Base-by-base conservation (phyloP, 2,888 invertebrate genomes). In the Gisinianus flammeolus region DNA sequence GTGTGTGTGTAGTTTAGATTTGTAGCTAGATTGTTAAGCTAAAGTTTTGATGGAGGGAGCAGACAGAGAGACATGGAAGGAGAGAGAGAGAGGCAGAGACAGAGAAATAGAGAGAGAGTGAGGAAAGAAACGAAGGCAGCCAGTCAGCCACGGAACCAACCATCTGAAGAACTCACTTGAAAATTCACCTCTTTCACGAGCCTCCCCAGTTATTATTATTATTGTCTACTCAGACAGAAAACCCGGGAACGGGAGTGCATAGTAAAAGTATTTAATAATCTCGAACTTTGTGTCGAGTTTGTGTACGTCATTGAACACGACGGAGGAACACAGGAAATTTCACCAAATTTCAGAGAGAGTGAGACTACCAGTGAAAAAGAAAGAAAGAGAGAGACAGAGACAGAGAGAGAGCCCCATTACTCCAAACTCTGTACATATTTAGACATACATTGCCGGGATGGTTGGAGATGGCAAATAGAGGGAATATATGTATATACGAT, bases 141-240 rank as follows among this genome's bases (percentile, higher is more conserved):
- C 19, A 56, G 56, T 56, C 56, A 56, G 22, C 56, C 56, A 56
- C 56, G 56, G 22, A n/a, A 10, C 10, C n/a, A 22, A 56, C 5
- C 56, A 6, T 56, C 16, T 44, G 52, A 56, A 56, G 56, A 19
- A 16, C 16, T 24, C 31, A 31, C 31, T 67, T 67, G 67, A 31
- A 33, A 33, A 28, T 68, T n/a, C 44, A 68, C 44, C 68, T 68
- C 68, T 68, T 67, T 68, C 68, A 33, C 68, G 19, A 22, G 24
- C 24, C 62, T 26, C 62, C 28, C 62, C 28, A 1, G 12, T 44
- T 24, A 22, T 68, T 68, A 68, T 68, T 68, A 68, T 68, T 68
- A 68, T 35, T 68, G 68, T 68, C 44, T 44, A 22, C 35, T 68
- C 35, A 68, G 24, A 68, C 24, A 33, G 68, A 68, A 68, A 68